Base-by-base conservation (phyloP, 2,113 vertebrate species). In the Rhadina sibilatrix region DNA sequence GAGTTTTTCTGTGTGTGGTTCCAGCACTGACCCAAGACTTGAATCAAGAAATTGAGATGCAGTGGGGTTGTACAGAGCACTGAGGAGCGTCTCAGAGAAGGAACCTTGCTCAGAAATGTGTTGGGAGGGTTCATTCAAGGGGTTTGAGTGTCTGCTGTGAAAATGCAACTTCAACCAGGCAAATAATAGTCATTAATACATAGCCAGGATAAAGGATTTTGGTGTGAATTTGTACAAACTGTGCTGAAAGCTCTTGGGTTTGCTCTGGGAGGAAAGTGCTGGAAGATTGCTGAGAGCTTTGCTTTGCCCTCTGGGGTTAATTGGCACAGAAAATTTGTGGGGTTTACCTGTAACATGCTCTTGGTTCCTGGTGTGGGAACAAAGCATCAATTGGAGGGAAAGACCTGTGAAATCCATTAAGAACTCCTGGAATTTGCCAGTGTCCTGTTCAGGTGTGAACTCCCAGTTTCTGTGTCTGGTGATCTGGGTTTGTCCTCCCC, bases 11-110 rank as follows among this genome's bases (percentile, higher is more conserved):
- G 11, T 12, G 28, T 17, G n/a, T 37, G 54, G 71, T 68, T 91
- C 69, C 52, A 57, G 46, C 46, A 2, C 1, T 77, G 82, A 24
- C 66, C 85, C 33, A 44, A 57, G 84, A 3, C 35, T 46, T 5
- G 35, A 15, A 2, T 20, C 4, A 3, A 4, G 54, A 31, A 16
- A 3, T 0, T 2, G 53, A 77, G 87, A 12, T 11, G 44, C 27
- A 16, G 0, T 2, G 65, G 23, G 53, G 65, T 5, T 75, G 19
- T 2, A 0, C 13, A 47, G 65, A 57, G 27, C 63, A 49, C 5
- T 0, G 17, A 71, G 64, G 35, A 80, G 12, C 15, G 4, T 15
- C 52, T 17, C 21, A 1, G 60, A n/a, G 64, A 6, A 33, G 64
- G 89, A 68, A 12, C 25, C 52, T 54, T 0, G 2, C 53, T n/a